phyloP scores from a whole-genome alignment of 2,113 vertebrate genomes.

The Reinhardtius hippoglossoides region DNA sequence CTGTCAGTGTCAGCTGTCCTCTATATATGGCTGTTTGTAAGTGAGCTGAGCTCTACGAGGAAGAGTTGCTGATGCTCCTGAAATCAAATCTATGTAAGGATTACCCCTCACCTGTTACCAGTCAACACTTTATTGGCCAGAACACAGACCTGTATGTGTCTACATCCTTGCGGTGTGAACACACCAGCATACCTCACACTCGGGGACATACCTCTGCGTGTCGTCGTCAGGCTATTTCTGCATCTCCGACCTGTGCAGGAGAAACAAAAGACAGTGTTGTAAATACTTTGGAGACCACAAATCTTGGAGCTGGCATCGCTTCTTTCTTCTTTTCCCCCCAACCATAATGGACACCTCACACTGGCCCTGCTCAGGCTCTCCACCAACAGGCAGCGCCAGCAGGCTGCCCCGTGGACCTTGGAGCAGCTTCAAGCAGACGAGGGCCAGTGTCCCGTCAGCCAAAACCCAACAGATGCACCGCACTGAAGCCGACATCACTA shows the following conservation, averaged over 20 bases:
- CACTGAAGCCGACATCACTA: constrained; percentile 61
- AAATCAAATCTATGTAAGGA: constrained; percentile 67
- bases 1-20: constrained; percentile 62
- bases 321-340: not conserved
- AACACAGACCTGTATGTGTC: constrained; percentile 33
- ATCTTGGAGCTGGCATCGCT: constrained; percentile 16
- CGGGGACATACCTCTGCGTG: not conserved
- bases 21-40: constrained; percentile 69
- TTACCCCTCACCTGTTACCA: constrained; percentile 70
- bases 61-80: constrained; percentile 71
- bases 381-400: constrained; percentile 56
- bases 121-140: constrained; percentile 64
- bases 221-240: not conserved
- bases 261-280: constrained; percentile 31
- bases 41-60: constrained; percentile 56
- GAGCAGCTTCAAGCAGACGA: constrained; percentile 47
- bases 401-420: constrained; percentile 57
- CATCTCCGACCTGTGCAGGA: constrained; percentile 26
- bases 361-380: constrained; percentile 30
- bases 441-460: constrained; percentile 54
- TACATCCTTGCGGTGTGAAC: not conserved
- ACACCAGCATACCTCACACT: not conserved
- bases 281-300: constrained; percentile 30
- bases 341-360: constrained; percentile 37
- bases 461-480: constrained; percentile 67